phyloP scores from a whole-genome alignment of 2,113 vertebrate species.

The Ailuropoda melanoleuca region DNA sequence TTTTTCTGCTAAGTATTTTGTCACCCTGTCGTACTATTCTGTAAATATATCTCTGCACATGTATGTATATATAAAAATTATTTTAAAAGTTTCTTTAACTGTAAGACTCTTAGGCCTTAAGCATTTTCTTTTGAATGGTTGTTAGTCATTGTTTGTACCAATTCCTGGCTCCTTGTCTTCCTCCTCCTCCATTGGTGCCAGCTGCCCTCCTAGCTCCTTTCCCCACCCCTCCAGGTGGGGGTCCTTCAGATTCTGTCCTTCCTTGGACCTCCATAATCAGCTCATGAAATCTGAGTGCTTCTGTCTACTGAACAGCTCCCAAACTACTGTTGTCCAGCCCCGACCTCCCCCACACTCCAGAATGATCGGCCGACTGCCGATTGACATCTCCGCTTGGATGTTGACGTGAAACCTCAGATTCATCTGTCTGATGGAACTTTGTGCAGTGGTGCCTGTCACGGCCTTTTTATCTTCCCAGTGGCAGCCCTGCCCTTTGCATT shows the following conservation, averaged over 20 bases:
- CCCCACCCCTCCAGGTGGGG: too few species aligned
- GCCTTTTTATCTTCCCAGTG: background rate
- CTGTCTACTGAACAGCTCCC: background rate
- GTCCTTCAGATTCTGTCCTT: background rate
- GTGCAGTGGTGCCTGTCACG: too few species aligned
- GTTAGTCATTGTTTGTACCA: background rate
- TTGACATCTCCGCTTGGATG: background rate
- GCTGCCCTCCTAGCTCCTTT: background rate
- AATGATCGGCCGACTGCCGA: rapidly evolving
- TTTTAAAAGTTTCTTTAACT: background rate
- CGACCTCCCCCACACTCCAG: rapidly evolving
- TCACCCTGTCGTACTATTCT: background rate
- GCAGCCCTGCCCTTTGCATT: background rate
- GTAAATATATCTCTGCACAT: background rate
- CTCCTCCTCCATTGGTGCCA: background rate
- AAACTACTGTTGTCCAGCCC: background rate
- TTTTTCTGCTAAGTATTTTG: background rate
- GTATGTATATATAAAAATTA: background rate
- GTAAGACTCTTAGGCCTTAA: background rate
- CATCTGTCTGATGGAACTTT: background rate
- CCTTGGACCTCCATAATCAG: background rate
- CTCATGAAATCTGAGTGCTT: background rate
- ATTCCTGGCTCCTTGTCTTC: background rate
- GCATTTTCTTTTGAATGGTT: background rate
- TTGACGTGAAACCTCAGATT: background rate